Conservation (phyloP, 2,113 vertebrate genomes). For the Alces alces region DNA sequence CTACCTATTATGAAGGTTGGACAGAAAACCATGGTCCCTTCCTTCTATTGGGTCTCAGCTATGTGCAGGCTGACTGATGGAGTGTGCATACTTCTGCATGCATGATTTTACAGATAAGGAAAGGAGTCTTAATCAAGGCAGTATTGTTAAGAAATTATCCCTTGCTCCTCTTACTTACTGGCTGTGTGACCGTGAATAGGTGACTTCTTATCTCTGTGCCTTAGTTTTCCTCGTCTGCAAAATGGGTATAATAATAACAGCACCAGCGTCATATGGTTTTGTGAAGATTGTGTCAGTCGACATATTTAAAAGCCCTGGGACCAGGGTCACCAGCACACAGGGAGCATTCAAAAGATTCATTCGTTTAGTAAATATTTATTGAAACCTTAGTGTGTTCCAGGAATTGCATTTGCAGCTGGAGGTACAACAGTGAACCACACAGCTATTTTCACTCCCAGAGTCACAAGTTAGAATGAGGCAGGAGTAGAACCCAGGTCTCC, state of each 20-base stretch:
- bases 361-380: slow-evolving; percentile 31
- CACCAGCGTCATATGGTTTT: background rate
- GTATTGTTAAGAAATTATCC: background rate
- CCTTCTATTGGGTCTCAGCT: background rate
- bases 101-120: background rate
- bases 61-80: accelerated
- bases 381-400: background rate
- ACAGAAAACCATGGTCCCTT: background rate
- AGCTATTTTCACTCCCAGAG: background rate
- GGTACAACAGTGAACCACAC: background rate
- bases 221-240: background rate
- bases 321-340: background rate
- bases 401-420: background rate
- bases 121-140: background rate
- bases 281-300: background rate
- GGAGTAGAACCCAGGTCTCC: background rate
- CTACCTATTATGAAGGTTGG: background rate
- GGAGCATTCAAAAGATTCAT: background rate
- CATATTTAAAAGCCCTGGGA: background rate
- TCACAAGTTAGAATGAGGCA: background rate
- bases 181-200: background rate
- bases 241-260: background rate
- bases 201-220: background rate
- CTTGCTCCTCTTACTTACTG: background rate
- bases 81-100: accelerated